A percentile compares a stretch with the other conserved stretches of the same genome.
Evolutionary conservation across 2,113 vertebrate genomes (phyloP).

Genomic region (Orycteropus afer): DNA sequence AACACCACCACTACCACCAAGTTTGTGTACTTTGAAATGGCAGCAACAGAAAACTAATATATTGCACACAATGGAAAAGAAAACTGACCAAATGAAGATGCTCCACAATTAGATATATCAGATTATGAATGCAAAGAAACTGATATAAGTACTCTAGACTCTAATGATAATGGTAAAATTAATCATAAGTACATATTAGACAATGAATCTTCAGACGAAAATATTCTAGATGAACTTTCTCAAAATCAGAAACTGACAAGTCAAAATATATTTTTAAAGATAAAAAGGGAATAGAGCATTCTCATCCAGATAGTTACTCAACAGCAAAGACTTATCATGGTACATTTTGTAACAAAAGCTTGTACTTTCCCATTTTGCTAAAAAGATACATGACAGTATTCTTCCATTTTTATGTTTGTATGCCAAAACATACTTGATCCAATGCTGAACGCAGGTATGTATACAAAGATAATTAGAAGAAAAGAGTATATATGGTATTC

Average conservation of each 20-base stretch:
- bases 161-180: background rate
- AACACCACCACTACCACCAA: too few relatives aligned
- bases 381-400: background rate
- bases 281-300: background rate
- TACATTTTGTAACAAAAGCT: background rate
- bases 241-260: background rate
- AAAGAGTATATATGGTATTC: background rate
- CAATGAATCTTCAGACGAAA: background rate
- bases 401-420: slow-evolving; percentile 8
- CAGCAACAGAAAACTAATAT: background rate
- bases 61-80: background rate
- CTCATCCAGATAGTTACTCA: background rate
- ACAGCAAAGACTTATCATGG: background rate
- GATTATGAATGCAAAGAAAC: background rate
- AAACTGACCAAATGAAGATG: background rate
- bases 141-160: background rate
- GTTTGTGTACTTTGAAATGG: background rate
- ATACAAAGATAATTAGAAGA: slow-evolving; percentile 9
- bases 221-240: slow-evolving; percentile 17
- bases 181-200: background rate
- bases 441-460: background rate
- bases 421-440: background rate
- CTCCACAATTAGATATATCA: background rate
- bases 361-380: background rate
- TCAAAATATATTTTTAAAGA: background rate